Evolutionary conservation across 2,113 vertebrate genomes (phyloP), one percentile per base, ranked within the genome.

Genomic region (Syngnathus floridae): DNA sequence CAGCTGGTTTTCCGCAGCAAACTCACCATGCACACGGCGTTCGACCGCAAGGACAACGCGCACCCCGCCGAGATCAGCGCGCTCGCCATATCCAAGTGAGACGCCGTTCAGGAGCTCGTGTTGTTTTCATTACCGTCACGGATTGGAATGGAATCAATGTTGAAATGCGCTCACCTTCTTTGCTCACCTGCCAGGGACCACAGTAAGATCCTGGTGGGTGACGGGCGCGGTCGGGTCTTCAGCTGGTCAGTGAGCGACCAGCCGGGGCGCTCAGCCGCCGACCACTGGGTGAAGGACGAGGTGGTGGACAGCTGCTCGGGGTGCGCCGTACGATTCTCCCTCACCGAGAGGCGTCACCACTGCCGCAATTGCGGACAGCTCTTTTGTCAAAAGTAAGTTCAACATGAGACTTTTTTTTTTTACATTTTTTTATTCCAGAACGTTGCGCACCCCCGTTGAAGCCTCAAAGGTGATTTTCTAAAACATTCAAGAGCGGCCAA

Each of bases 211-310:
- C 91, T 99, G n/a, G 91, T 99, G 0, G 97, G 97, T 0, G 97
- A 99, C 2, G 90, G 93, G 1, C 93, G 95, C 17, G 97, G 97
- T 45, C 86, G 97, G 1, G 96, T 99, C 59, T 99, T 99, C 87
- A 97, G 96, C 92, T 99, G 97, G 96, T 98, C 95, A 0, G 97
- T 99, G 58, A 99, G 96, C 7, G 96, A 99, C 70, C 95, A 98
- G 85, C 95, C 97, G 0, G 97, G 97, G 31, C 93, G 96, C 0
- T 96, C 94, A 0, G 96, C 97, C 0, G 96, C 97, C 0, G 97
- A 99, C 81, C 97, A 99, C 88, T 99, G 97, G 96, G 95, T 99
- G 85, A 98, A 98, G 87, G 96, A 99, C 0, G 97, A 99, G 88
- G 94, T 95, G 4, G 95, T 92, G 0, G 97, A 99, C 92, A 94